Evolutionary conservation across 2,888 invertebrate genomes (phyloP).

Genomic region (Alloscopus bannaensis): DNA sequence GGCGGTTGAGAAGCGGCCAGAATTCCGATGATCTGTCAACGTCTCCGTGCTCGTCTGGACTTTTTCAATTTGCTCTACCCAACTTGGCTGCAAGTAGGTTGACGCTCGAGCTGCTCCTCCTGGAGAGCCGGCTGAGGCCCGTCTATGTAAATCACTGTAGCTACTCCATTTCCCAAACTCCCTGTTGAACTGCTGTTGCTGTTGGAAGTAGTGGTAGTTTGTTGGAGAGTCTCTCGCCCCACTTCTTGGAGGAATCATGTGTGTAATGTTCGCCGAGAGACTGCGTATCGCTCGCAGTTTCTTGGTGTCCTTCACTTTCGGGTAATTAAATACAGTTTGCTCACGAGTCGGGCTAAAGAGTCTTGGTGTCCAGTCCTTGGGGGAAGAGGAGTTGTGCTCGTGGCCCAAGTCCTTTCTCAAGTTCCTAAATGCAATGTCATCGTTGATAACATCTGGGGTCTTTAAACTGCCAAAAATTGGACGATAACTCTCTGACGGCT

Average conservation of each 20-base stretch:
- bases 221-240: constrained; percentile 33
- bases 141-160: constrained; percentile 67
- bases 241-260: constrained; percentile 78
- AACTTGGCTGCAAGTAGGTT: constrained; percentile 70
- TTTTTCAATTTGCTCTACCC: constrained; percentile 73
- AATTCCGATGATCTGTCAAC: constrained; percentile 64
- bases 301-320: constrained; percentile 78
- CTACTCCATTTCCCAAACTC: constrained; percentile 72
- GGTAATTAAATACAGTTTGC: constrained; percentile 48
- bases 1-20: constrained; percentile 54
- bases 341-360: constrained; percentile 69
- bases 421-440: constrained; percentile 90
- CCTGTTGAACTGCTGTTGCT: constrained; percentile 19
- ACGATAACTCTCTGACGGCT: constrained; percentile 78
- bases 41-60: constrained; percentile 69
- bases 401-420: constrained; percentile 85
- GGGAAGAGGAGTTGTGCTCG: constrained; percentile 56
- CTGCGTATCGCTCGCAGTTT: constrained; percentile 86
- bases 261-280: constrained; percentile 88
- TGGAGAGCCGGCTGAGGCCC: constrained; percentile 41
- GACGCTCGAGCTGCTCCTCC: constrained; percentile 49
- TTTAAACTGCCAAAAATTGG: constrained; percentile 82
- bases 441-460: constrained; percentile 88
- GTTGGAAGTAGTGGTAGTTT: too few relatives aligned
- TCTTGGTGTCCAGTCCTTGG: constrained; percentile 72